These are phyloP conservation scores for Gryllus bimaculatus DNA, from an alignment of 1,140 invertebrate species.

Conservation along the genomic window DNA sequence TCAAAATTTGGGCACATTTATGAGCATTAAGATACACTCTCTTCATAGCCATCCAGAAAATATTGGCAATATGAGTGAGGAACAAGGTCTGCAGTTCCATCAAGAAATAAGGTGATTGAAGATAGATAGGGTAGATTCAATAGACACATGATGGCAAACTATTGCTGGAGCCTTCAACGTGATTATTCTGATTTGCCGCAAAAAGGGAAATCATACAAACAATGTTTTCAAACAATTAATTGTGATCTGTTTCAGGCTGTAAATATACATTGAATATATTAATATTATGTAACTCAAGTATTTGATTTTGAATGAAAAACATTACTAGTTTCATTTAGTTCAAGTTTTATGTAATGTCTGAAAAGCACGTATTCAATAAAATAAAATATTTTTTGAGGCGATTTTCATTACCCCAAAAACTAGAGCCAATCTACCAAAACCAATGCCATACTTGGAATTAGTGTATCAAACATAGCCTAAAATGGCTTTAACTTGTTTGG, in stretches of 20 bases:
- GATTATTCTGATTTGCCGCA: not conserved
- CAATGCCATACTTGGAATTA: not conserved
- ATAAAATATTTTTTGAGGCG: not conserved
- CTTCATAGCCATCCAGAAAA: not conserved
- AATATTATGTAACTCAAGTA: not conserved
- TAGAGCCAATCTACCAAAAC: not conserved
- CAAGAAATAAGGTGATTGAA: not conserved
- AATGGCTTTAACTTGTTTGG: not conserved
- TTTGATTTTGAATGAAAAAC: not conserved
- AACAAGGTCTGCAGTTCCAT: too few species aligned
- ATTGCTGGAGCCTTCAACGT: not conserved
- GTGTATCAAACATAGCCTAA: not conserved
- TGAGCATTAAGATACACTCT: not conserved
- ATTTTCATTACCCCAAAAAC: not conserved
- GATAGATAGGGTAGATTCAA: not conserved
- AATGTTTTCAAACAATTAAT: not conserved
- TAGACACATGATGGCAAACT: not conserved
- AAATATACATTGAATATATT: not conserved
- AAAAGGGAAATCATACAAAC: not conserved
- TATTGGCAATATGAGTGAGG: not conserved
- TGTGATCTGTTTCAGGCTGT: not conserved
- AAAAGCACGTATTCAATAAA: not conserved
- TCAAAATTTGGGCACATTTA: not conserved
- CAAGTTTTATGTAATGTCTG: not conserved
- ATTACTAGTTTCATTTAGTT: not conserved